Percentiles rank a stretch among this genome's conserved stretches.
Evolutionary conservation across 2,797 vertebrate species (phyloP).

Genomic region (Nannoperca obscura): DNA sequence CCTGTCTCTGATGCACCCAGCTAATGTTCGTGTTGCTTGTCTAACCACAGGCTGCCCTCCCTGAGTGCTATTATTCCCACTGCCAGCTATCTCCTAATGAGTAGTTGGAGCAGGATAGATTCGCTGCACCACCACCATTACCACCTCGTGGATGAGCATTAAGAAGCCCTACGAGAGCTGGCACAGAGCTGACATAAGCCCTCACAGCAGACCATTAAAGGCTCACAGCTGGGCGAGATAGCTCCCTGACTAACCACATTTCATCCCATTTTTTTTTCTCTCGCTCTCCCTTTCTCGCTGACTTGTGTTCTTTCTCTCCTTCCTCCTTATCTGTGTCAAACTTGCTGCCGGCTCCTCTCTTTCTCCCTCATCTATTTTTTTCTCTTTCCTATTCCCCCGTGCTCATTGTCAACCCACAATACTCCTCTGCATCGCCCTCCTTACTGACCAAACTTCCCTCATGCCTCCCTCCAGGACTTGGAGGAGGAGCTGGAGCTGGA

Average conservation of each 20-base stretch:
- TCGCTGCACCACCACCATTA: constrained; percentile 73
- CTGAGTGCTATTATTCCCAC: constrained; percentile 71
- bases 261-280: constrained; percentile 42
- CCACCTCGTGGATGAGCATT: constrained; percentile 67
- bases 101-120: constrained; percentile 74
- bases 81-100: constrained; percentile 80
- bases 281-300: constrained; percentile 19
- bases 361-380: constrained; percentile 10
- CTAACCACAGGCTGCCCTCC: constrained; percentile 70
- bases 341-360: constrained; percentile 21
- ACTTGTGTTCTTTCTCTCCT: constrained; percentile 43
- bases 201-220: constrained; percentile 72
- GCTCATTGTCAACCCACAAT: constrained; percentile 9
- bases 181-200: constrained; percentile 74
- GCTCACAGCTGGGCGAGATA: constrained; percentile 50
- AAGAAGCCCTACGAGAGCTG: constrained; percentile 71
- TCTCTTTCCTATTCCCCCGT: constrained; percentile 7
- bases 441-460: constrained; percentile 9
- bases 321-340: constrained; percentile 52
- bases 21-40: constrained; percentile 65
- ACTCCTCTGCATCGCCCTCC: constrained; percentile 17
- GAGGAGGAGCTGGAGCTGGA: constrained; percentile 89
- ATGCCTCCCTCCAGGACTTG: constrained; percentile 83
- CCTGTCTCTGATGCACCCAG: constrained; percentile 58
- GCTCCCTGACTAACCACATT: constrained; percentile 69